Evolutionary conservation across 35 echinoderm and acorn worm species (phyloP).

Genomic region (Apostichopus californicus): DNA sequence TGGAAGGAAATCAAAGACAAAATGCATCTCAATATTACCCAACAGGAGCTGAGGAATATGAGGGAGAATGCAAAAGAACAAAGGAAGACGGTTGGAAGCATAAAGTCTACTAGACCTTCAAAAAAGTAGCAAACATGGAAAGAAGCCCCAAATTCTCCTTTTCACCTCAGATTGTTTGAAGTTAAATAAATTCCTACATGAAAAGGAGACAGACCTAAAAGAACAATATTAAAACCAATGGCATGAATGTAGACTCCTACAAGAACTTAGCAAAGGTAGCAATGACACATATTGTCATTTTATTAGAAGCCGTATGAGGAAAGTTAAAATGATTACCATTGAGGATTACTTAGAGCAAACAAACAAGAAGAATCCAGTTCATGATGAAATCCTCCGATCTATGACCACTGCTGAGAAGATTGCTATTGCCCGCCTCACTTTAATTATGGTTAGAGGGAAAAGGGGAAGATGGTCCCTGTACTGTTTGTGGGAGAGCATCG

Average conservation of each 20-base stretch:
- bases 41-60: neutral
- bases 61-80: too few species aligned
- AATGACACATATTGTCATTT: neutral
- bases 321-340: slow-evolving; percentile 40
- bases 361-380: slow-evolving; percentile 15
- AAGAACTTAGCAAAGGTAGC: slow-evolving; percentile 27
- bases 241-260: slow-evolving; percentile 35
- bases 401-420: slow-evolving; percentile 19
- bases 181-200: slow-evolving; percentile 28
- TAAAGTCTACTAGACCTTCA: too few species aligned
- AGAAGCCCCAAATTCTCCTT: slow-evolving; percentile 37
- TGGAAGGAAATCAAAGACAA: slow-evolving; percentile 47
- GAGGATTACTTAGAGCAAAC: slow-evolving; percentile 21
- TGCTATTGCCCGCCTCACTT: neutral
- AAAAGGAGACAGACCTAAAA: slow-evolving; percentile 30
- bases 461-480: slow-evolving; percentile 57
- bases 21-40: slow-evolving; percentile 24
- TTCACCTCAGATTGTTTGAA: slow-evolving; percentile 47
- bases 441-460: slow-evolving; percentile 37
- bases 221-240: neutral
- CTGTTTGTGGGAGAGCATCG: slow-evolving; percentile 60
- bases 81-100: too few species aligned
- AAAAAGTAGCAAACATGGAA: neutral
- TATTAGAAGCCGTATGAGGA: slow-evolving; percentile 4
- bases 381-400: slow-evolving; percentile 40